Conservation (phyloP, 2,888 invertebrate genomes). For the Dione juno region DNA sequence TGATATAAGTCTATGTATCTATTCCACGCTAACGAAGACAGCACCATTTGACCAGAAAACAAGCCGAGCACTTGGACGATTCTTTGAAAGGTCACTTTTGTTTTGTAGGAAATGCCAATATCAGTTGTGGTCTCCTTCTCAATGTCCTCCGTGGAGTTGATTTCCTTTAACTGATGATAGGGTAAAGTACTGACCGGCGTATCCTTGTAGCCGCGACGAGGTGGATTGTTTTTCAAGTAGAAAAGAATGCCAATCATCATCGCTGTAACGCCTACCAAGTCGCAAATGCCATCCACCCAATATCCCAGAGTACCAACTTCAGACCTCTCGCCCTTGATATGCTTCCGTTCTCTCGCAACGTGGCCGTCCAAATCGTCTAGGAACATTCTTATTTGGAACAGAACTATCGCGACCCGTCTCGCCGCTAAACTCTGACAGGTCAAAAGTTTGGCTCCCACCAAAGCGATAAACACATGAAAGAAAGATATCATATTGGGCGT, state of each 20-base stretch:
- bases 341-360: conserved; percentile 89
- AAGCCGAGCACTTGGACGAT: conserved; percentile 86
- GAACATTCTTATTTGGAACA: conserved; percentile 92
- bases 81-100: conserved; percentile 86
- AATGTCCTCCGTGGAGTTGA: conserved; percentile 72
- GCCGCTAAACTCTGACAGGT: conserved; percentile 88
- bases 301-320: conserved; percentile 92
- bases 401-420: conserved; percentile 88
- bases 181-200: conserved; percentile 85
- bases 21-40: conserved; percentile 92
- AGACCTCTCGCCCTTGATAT: conserved; percentile 89
- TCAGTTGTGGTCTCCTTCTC: conserved; percentile 74
- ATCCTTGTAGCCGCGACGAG: conserved; percentile 86
- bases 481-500: conserved; percentile 93
- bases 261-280: conserved; percentile 89
- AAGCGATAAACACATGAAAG: conserved; percentile 90
- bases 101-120: conserved; percentile 85
- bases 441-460: conserved; percentile 89
- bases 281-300: conserved; percentile 92
- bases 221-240: conserved; percentile 88
- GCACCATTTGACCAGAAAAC: conserved; percentile 87
- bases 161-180: conserved; percentile 75
- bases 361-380: conserved; percentile 94
- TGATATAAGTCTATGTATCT: conserved; percentile 92
- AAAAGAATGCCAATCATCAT: conserved; percentile 87